Percentiles rank a stretch among this genome's conserved stretches.
phyloP scores from a whole-genome alignment of 2,113 vertebrate species.

The Arothron firmamentum region DNA sequence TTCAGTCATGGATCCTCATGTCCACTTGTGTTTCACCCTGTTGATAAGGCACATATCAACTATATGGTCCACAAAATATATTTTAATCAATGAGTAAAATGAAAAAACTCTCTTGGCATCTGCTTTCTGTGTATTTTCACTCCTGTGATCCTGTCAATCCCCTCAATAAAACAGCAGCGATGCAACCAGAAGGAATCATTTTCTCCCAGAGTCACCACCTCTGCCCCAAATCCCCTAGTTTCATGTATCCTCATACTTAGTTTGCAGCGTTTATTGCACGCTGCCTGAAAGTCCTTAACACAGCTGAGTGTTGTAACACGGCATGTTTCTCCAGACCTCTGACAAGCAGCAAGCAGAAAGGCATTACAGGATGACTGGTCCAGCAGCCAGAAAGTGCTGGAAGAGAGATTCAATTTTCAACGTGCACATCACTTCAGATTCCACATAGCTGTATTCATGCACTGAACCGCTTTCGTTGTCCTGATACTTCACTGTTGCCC shows the following conservation, averaged over 20 bases:
- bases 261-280: conserved; percentile 50
- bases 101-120: no score
- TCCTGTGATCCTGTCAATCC: no score
- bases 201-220: conserved; percentile 35
- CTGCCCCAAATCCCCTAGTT: conserved; percentile 42
- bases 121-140: no score
- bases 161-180: no score
- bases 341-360: conserved; percentile 25
- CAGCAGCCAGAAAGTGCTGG: conserved; percentile 24
- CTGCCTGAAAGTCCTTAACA: conserved; percentile 28
- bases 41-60: no score
- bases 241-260: conserved; percentile 42
- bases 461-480: no score
- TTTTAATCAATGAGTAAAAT: no score
- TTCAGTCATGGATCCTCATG: no score
- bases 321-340: conserved; percentile 39
- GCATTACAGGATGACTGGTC: conserved; percentile 18
- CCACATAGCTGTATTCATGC: no score
- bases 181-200: conserved; percentile 36
- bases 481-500: no score
- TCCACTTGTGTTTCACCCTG: no score
- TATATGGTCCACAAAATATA: no score
- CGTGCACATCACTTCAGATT: not conserved
- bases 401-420: conserved; percentile 33
- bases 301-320: conserved; percentile 30